These are phyloP conservation scores for Tipula lateralis DNA, from an alignment of 2,888 invertebrate genomes.

Conservation along the genomic window DNA sequence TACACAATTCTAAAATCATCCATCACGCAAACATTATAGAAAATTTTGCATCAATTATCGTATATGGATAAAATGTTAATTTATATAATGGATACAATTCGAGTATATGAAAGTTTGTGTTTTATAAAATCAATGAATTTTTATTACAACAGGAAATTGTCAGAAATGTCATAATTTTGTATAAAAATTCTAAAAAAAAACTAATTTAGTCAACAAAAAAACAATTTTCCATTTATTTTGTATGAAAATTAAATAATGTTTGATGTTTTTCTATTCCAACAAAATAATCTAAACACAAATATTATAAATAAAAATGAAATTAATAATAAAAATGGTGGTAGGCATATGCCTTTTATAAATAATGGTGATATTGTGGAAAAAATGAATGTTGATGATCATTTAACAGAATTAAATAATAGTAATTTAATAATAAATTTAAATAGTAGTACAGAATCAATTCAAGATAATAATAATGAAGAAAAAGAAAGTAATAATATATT, in stretches of 20 bases:
- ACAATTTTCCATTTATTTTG: background rate
- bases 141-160: constrained; percentile 29
- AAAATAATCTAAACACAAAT: background rate
- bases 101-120: background rate
- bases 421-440: background rate
- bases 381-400: constrained; percentile 27
- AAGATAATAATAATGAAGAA: constrained; percentile 13
- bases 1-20: background rate
- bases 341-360: constrained; percentile 24
- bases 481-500: background rate
- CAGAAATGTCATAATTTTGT: constrained; percentile 27
- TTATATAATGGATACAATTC: background rate
- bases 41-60: background rate
- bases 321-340: constrained; percentile 25
- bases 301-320: background rate
- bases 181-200: background rate
- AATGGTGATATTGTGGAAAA: constrained; percentile 3
- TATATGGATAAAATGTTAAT: background rate
- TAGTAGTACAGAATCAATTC: background rate
- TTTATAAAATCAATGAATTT: constrained; percentile 24
- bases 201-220: background rate
- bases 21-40: background rate
- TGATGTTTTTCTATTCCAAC: constrained; percentile 26
- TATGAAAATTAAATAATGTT: constrained; percentile 26
- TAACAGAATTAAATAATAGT: background rate